Percentiles rank a stretch among this genome's conserved stretches.
phyloP scores from a whole-genome alignment of 2,888 invertebrate species.

The Eueremaeus valkanovi region DNA sequence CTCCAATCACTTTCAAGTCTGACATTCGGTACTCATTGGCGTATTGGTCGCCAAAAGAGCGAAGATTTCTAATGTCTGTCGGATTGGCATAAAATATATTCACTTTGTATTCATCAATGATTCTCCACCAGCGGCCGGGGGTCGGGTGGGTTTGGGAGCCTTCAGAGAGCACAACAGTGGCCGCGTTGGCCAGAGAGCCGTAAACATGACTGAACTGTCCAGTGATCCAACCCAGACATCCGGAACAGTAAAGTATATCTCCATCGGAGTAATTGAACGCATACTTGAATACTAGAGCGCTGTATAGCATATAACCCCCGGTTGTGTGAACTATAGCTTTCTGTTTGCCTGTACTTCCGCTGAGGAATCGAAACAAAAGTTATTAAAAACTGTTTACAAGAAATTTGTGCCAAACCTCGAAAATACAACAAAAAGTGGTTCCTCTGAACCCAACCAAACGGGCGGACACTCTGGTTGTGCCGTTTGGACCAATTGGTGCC shows the following conservation, averaged over 20 bases:
- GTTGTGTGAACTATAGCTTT: constrained; percentile 58
- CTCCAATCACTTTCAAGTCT: constrained; percentile 76
- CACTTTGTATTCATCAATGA: constrained; percentile 54
- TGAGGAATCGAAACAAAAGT: constrained; percentile 45
- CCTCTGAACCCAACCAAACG: constrained; percentile 58
- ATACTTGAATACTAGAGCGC: constrained; percentile 54
- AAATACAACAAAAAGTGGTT: constrained; percentile 58
- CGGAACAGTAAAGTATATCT: constrained; percentile 55
- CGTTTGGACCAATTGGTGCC: constrained; percentile 53
- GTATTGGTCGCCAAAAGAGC: constrained; percentile 54
- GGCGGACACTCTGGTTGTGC: constrained; percentile 52
- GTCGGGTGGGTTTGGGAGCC: constrained; percentile 54
- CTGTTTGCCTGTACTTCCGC: constrained; percentile 59
- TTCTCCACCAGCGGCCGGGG: constrained; percentile 57
- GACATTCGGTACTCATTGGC: constrained; percentile 57
- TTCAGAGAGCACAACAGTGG: constrained; percentile 55
- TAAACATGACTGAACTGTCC: constrained; percentile 54
- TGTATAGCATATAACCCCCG: constrained; percentile 58
- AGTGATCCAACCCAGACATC: constrained; percentile 64
- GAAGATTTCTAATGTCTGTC: constrained; percentile 56
- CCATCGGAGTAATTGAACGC: constrained; percentile 46
- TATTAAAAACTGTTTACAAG: background rate
- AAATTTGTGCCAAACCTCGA: constrained; percentile 50
- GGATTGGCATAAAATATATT: constrained; percentile 57
- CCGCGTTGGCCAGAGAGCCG: constrained; percentile 55